Evolutionary conservation across 2,797 vertebrate genomes (phyloP).

Genomic region (Malacoraja senta): DNA sequence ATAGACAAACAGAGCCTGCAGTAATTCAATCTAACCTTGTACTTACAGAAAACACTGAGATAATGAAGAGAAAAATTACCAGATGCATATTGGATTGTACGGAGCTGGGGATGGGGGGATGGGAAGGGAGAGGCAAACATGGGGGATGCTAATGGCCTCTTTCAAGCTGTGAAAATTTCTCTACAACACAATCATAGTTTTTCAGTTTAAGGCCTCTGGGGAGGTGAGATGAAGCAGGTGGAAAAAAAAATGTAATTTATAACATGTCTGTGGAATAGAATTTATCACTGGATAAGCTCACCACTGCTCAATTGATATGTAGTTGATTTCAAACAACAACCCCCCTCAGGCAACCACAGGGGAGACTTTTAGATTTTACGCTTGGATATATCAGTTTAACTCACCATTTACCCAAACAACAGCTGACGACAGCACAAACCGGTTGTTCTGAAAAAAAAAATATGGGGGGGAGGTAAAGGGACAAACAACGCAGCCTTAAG

Average conservation of each 20-base stretch:
- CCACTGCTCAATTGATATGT: slow-evolving; percentile 91
- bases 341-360: slow-evolving; percentile 74
- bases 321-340: slow-evolving; percentile 94
- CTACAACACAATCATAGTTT: slow-evolving; percentile 74
- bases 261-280: slow-evolving; percentile 79
- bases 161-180: slow-evolving; percentile 75
- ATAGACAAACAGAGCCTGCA: slow-evolving; percentile 84
- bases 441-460: slow-evolving; percentile 56
- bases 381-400: slow-evolving; percentile 99
- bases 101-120: slow-evolving; percentile 48
- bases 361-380: slow-evolving; percentile 99
- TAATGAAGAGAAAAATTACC: slow-evolving; percentile 95
- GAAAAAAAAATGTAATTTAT: slow-evolving; percentile 80
- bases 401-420: slow-evolving; percentile 92
- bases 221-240: slow-evolving; percentile 75
- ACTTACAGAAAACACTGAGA: slow-evolving; percentile 98
- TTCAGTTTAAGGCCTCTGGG: slow-evolving; percentile 72
- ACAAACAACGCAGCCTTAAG: slow-evolving; percentile 35
- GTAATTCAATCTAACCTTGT: slow-evolving; percentile 99
- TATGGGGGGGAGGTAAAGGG: slow-evolving; percentile 16
- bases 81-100: slow-evolving; percentile 70
- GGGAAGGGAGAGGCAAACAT: slow-evolving; percentile 49
- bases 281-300: slow-evolving; percentile 81
- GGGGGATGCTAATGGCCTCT: slow-evolving; percentile 65
- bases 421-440: slow-evolving; percentile 81